A percentile compares a stretch with the other conserved stretches of the same genome.
Evolutionary conservation across 35 echinoderm and acorn worm genomes (phyloP).

Genomic region (Apostichopus japonicus): DNA sequence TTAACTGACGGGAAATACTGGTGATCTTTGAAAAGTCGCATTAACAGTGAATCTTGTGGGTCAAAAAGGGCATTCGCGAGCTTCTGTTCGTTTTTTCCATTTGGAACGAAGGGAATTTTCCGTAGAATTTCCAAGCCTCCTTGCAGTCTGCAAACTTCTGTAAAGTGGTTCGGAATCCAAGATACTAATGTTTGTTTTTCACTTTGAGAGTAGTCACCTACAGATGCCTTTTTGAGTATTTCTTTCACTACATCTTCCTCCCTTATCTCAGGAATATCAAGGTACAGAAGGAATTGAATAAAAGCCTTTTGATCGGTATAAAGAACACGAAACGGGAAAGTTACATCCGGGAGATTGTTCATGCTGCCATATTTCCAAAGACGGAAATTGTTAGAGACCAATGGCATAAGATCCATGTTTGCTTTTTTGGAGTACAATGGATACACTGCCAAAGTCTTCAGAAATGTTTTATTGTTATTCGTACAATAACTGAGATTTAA

Average conservation of each 20-base stretch:
- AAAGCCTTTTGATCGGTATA: background rate
- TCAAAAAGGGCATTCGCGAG: background rate
- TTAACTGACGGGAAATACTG: background rate
- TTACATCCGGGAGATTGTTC: background rate
- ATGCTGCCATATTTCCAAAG: background rate
- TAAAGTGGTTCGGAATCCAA: background rate
- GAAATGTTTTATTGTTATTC: background rate
- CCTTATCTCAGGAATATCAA: background rate
- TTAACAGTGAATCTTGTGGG: constrained; percentile 15
- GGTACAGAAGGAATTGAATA: background rate
- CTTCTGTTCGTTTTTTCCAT: background rate
- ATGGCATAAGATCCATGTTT: background rate
- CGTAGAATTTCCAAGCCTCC: constrained; percentile 1
- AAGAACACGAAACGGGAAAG: background rate
- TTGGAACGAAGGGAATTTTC: background rate
- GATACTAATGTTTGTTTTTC: constrained; percentile 7
- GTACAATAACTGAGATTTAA: background rate
- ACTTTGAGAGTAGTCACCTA: background rate
- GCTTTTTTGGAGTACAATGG: background rate
- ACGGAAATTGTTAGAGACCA: background rate
- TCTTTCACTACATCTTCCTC: constrained; percentile 2
- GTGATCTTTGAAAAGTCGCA: background rate
- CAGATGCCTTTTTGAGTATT: background rate
- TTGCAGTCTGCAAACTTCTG: background rate
- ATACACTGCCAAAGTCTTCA: background rate